Percentiles rank a stretch among this genome's conserved stretches.
These are phyloP conservation scores for Leptothorax acervorum DNA, from an alignment of 2,888 invertebrate genomes.

Conservation along the genomic window DNA sequence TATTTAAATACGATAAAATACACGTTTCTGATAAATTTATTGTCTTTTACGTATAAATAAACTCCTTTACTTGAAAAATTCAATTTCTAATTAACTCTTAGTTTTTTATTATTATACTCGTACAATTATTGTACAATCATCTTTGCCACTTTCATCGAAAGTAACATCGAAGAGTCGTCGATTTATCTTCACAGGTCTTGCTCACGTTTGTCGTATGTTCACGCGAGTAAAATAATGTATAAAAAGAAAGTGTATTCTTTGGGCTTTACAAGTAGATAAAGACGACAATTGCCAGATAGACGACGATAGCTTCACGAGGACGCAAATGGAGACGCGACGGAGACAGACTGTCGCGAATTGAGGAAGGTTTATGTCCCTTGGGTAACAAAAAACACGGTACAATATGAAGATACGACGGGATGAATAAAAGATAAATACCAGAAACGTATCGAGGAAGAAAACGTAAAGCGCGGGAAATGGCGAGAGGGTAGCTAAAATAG, in stretches of 20 bases:
- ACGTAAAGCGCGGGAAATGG: background rate
- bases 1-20: background rate
- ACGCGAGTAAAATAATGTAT: constrained; percentile 13
- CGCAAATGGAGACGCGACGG: background rate
- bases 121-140: background rate
- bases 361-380: constrained; percentile 31
- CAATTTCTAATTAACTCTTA: background rate
- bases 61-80: background rate
- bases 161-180: background rate
- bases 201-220: background rate
- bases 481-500: background rate
- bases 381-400: constrained; percentile 40
- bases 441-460: constrained; percentile 3
- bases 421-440: constrained; percentile 45
- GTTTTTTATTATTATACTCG: background rate
- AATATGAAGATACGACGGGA: constrained; percentile 19
- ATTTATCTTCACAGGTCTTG: background rate
- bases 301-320: background rate
- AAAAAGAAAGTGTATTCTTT: background rate
- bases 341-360: constrained; percentile 37
- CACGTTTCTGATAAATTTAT: background rate
- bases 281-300: constrained; percentile 21
- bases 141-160: background rate
- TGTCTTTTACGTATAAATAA: background rate
- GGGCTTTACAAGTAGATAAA: constrained; percentile 2